Evolutionary conservation across 2,797 vertebrate species (phyloP).

Genomic region (Labeo calbasu): DNA sequence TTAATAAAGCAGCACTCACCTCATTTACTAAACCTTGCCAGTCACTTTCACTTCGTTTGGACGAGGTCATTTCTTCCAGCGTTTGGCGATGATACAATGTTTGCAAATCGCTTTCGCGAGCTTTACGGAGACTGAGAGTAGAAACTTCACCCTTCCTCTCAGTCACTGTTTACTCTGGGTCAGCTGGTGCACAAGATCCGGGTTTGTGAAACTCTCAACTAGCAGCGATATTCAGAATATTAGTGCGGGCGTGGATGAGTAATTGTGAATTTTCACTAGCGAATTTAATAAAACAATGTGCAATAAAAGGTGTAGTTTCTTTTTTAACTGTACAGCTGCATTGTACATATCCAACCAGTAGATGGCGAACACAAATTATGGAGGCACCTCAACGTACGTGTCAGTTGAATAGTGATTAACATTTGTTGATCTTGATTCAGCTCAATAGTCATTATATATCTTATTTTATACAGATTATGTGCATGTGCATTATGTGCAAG

Average conservation of each 20-base stretch:
- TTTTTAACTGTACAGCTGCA: not conserved
- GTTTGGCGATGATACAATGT: not conserved
- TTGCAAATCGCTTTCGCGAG: not conserved
- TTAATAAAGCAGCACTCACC: conserved; percentile 79
- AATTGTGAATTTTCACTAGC: too few species aligned
- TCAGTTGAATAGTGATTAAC: not conserved
- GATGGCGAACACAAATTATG: not conserved
- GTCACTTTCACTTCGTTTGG: conserved; percentile 86
- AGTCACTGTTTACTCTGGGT: conserved; percentile 48
- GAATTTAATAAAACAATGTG: not conserved
- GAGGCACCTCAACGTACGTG: too few species aligned
- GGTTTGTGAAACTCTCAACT: conserved; percentile 19
- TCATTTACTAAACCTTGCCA: conserved; percentile 92
- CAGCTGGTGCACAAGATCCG: conserved; percentile 54
- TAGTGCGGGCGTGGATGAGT: not conserved
- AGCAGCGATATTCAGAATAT: not conserved
- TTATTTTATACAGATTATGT: not conserved
- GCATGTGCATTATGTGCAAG: not conserved
- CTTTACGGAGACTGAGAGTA: not conserved
- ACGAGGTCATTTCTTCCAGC: conserved; percentile 75
- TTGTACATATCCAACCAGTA: not conserved
- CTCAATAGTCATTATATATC: not conserved
- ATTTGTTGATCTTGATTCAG: not conserved
- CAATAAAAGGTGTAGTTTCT: not conserved
- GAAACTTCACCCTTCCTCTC: not conserved